Conservation (phyloP, 2,113 vertebrate genomes). For the Catagonus wagneri region DNA sequence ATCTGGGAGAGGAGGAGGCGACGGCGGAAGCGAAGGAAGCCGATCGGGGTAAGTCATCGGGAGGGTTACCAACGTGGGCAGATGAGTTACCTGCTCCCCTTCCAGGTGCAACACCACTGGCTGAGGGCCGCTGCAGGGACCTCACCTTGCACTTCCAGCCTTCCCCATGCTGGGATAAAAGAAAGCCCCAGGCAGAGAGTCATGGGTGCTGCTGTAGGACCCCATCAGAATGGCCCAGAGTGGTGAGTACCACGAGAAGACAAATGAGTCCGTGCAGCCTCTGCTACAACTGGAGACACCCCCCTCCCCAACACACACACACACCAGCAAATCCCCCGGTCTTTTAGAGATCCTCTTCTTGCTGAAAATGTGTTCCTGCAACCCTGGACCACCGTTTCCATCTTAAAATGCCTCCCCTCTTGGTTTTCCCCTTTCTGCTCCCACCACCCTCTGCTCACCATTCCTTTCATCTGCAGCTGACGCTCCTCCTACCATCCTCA, state of each 20-base stretch:
- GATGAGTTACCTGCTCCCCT: not conserved
- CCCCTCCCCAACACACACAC: no score
- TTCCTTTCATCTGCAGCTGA: not conserved
- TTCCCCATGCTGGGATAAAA: not conserved
- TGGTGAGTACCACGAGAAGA: not conserved
- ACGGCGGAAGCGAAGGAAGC: not conserved
- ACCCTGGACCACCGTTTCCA: not conserved
- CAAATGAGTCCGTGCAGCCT: not conserved
- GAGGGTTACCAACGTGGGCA: no score
- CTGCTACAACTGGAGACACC: not conserved
- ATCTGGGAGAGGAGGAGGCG: not conserved
- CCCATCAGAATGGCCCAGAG: not conserved
- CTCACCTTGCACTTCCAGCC: not conserved
- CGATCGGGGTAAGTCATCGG: no score
- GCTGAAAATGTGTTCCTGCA: not conserved
- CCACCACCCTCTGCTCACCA: not conserved
- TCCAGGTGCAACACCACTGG: not conserved
- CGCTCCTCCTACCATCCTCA: not conserved
- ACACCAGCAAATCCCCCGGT: not conserved
- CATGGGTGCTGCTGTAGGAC: not conserved
- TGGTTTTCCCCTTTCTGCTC: not conserved
- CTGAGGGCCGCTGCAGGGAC: not conserved
- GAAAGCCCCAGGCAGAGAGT: not conserved
- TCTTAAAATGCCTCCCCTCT: not conserved
- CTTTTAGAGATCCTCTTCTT: not conserved